Evolutionary conservation across 2,113 vertebrate genomes (phyloP).

Genomic region (Corythornis cristatus): DNA sequence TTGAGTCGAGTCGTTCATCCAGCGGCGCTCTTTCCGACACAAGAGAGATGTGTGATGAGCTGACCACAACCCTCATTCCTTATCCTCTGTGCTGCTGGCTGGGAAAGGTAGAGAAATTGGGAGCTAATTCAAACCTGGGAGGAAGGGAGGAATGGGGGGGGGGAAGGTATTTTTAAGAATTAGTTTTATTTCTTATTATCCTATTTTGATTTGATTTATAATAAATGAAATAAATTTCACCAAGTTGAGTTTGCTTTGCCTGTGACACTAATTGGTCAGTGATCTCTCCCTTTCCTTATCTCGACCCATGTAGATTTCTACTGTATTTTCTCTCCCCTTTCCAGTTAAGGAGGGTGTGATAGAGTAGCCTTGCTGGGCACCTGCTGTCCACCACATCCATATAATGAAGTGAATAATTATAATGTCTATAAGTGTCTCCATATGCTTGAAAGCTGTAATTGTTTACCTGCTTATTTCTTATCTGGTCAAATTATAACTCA

Average conservation of each 20-base stretch:
- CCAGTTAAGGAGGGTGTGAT: not conserved
- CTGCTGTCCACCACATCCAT: not conserved
- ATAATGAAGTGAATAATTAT: not conserved
- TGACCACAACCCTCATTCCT: too few relatives aligned
- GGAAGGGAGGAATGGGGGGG: too few relatives aligned
- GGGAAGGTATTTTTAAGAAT: too few relatives aligned
- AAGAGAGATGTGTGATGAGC: too few relatives aligned
- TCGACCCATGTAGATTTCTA: not conserved
- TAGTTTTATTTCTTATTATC: not conserved
- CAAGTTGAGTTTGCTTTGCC: not conserved
- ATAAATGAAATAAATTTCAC: not conserved
- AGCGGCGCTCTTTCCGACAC: too few relatives aligned
- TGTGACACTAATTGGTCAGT: too few relatives aligned
- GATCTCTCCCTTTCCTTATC: not conserved
- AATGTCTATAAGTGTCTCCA: not conserved
- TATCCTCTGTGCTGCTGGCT: too few relatives aligned
- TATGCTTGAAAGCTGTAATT: not conserved
- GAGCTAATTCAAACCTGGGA: too few relatives aligned
- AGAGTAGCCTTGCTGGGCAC: not conserved
- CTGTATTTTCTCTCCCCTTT: not conserved
- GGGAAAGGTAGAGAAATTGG: too few relatives aligned
- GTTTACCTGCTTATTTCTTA: not conserved
- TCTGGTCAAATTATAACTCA: not conserved
- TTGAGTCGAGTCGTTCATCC: too few relatives aligned
- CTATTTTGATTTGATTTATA: not conserved